Evolutionary conservation across 2,888 invertebrate species (phyloP), one percentile per base, ranked within the genome.

Genomic region (Phalera bucephala): DNA sequence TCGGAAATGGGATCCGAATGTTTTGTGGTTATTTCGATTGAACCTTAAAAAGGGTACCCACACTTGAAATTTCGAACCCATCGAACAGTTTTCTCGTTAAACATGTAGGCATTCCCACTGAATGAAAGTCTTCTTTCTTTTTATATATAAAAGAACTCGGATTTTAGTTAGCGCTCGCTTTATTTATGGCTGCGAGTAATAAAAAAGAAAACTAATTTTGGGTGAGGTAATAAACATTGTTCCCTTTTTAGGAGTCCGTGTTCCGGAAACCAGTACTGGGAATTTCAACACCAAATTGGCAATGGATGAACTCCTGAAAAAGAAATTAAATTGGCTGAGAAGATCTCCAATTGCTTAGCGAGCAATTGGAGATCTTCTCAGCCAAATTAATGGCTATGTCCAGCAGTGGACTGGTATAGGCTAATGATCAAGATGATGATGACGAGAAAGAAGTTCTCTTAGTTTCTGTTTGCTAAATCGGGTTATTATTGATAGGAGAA

Each of bases 1-100:
- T 86, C 70, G 77, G 73, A 78, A 84, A 81, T 78, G 68, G 72
- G 75, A 69, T 71, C 65, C 68, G 73, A 82, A 80, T 81, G 81
- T 83, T 81, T 80, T 81, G 85, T 76, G 84, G 84, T 85, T 81
- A 81, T 76, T 78, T 71, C 81, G 78, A 80, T 84, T 78, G 80
- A 75, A 82, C 80, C 76, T 70, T 73, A 65, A 81, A 84, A 80
- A 76, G 78, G 80, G 69, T 73, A 70, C 66, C 59, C 73, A 67
- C 61, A 64, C 69, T 77, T 70, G 70, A 80, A 81, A 77, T 79
- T 81, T 80, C 72, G 72, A 77, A 71, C 67, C 65, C 54, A 58
- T 61, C 63, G 59, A 65, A 64, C 67, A 67, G 71, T 71, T 78
- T 73, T 70, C 73, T 72, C 67, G 72, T 76, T 79, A 76, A 72